phyloP scores from a whole-genome alignment of 2,888 invertebrate genomes.

The Hirtodrosophila cameraria region DNA sequence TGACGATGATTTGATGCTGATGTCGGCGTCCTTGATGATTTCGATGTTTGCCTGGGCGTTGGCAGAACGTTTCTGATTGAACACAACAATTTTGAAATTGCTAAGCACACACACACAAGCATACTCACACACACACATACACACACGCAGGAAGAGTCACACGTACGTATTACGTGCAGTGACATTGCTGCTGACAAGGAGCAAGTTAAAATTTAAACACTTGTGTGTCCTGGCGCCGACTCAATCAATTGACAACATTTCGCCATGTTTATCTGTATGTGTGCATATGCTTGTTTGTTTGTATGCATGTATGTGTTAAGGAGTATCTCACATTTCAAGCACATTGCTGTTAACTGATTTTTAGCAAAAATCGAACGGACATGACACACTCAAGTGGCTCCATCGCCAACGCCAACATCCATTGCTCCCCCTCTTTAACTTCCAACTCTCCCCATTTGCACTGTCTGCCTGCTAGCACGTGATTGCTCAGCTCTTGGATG shows the following conservation, averaged over 20 bases:
- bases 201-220: constrained; percentile 72
- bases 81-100: constrained; percentile 78
- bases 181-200: constrained; percentile 62
- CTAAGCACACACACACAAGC: constrained; percentile 42
- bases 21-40: constrained; percentile 25
- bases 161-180: constrained; percentile 73
- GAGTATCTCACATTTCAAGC: constrained; percentile 63
- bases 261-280: constrained; percentile 37
- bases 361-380: constrained; percentile 78
- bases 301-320: constrained; percentile 10
- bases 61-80: constrained; percentile 64
- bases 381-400: constrained; percentile 77
- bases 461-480: constrained; percentile 54
- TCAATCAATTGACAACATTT: constrained; percentile 72
- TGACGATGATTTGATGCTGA: constrained; percentile 29
- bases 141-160: constrained; percentile 25
- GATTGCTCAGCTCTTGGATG: constrained; percentile 65
- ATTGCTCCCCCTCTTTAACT: too few species aligned
- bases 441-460: too few species aligned
- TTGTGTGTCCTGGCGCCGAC: constrained; percentile 38
- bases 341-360: constrained; percentile 77
- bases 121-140: constrained; percentile 3
- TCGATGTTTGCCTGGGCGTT: constrained; percentile 45
- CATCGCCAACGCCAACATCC: constrained; percentile 14
- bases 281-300: constrained; percentile 24